Evolutionary conservation across 2,113 vertebrate genomes (phyloP).

Genomic region (Semnornis frantzii): DNA sequence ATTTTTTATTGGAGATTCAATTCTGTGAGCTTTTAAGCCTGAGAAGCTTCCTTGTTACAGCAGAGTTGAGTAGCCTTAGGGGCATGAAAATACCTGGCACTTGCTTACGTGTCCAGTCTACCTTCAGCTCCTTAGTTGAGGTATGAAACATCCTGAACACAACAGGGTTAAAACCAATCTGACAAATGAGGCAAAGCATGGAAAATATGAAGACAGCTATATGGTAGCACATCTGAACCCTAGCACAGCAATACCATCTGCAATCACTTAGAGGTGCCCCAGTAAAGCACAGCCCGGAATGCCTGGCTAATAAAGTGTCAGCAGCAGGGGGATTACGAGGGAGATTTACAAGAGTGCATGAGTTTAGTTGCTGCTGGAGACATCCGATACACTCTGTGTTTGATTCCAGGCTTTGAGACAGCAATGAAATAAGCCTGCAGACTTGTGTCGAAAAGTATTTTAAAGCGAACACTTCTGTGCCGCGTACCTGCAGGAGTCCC

Average conservation of each 20-base stretch:
- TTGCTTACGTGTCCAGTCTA: neutral
- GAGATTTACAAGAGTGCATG: conserved; percentile 75
- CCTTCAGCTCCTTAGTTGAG: neutral
- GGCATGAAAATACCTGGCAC: neutral
- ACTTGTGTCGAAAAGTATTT: conserved; percentile 22
- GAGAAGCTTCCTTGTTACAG: neutral
- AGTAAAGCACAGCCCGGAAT: conserved; percentile 70
- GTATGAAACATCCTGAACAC: conserved; percentile 14
- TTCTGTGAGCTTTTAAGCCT: neutral
- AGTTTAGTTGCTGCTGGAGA: conserved; percentile 70
- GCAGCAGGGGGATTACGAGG: conserved; percentile 71
- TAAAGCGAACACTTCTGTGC: neutral
- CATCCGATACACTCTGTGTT: conserved; percentile 64
- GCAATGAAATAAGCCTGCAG: conserved; percentile 49
- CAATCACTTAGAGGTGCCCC: conserved; percentile 69
- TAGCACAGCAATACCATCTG: conserved; percentile 65
- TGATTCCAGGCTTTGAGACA: conserved; percentile 61
- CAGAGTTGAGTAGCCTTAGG: neutral
- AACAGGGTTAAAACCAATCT: conserved; percentile 65
- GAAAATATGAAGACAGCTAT: conserved; percentile 72
- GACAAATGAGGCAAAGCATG: conserved; percentile 58
- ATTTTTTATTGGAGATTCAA: neutral
- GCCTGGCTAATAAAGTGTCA: conserved; percentile 75
- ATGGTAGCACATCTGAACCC: conserved; percentile 64
- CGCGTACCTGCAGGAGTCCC: neutral